Percentiles rank a stretch among this genome's conserved stretches.
Conservation (phyloP, 2,888 invertebrate genomes). For the Tetheella fluctuosa region DNA sequence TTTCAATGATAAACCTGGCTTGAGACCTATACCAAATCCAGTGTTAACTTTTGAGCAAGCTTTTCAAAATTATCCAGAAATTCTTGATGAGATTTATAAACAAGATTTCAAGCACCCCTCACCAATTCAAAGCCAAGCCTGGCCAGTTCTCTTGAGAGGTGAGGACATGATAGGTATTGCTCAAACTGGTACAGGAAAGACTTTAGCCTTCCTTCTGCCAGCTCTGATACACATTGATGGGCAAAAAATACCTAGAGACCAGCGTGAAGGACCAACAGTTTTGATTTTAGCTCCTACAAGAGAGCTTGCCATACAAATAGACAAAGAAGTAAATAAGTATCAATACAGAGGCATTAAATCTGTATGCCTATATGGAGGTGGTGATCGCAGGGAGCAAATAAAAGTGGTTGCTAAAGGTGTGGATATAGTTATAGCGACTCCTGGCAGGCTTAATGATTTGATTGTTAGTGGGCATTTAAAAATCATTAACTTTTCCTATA, state of each 20-base stretch:
- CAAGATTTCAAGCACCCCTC: constrained; percentile 93
- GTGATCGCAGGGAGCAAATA: constrained; percentile 91
- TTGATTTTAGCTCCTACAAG: constrained; percentile 96
- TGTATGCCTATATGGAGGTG: constrained; percentile 97
- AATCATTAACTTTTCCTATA: constrained; percentile 91
- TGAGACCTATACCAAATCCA: constrained; percentile 88
- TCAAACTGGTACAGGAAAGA: constrained; percentile 97
- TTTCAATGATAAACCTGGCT: constrained; percentile 80
- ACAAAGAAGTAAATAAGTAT: constrained; percentile 95
- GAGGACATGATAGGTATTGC: constrained; percentile 98
- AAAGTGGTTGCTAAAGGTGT: constrained; percentile 90
- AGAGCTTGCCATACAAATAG: constrained; percentile 96
- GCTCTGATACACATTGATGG: constrained; percentile 96
- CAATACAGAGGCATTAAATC: constrained; percentile 93
- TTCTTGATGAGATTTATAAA: constrained; percentile 91
- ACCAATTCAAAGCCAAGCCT: constrained; percentile 96
- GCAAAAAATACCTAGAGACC: constrained; percentile 88
- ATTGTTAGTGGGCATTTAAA: constrained; percentile 88
- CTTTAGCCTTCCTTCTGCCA: constrained; percentile 95
- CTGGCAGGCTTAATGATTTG: constrained; percentile 96
- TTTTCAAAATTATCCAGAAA: constrained; percentile 91
- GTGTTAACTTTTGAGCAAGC: constrained; percentile 92
- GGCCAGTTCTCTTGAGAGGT: constrained; percentile 96
- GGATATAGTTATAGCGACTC: constrained; percentile 97
- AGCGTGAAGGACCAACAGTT: constrained; percentile 93